phyloP scores from a whole-genome alignment of 2,113 vertebrate genomes.

The Percopsis transmontana region DNA sequence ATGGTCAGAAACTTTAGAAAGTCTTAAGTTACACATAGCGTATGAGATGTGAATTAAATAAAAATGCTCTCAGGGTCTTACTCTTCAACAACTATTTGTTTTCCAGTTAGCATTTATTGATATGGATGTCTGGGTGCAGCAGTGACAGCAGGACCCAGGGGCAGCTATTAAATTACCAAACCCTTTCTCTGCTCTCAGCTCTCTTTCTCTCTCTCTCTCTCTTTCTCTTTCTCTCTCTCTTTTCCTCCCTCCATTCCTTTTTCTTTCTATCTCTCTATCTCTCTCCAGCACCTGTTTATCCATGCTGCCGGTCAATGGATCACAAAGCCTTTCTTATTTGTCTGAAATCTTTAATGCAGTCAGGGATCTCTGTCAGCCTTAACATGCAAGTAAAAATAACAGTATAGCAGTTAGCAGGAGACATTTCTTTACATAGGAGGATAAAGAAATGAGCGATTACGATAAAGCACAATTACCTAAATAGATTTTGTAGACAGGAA shows the following conservation, averaged over 20 bases:
- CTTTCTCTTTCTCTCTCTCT: neutral
- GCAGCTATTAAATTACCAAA: neutral
- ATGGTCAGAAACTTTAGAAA: neutral
- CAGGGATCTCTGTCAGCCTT: too few species aligned
- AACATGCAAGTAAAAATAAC: too few species aligned
- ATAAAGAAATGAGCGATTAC: too few species aligned
- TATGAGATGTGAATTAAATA: neutral
- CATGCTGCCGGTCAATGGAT: neutral
- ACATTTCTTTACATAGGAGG: too few species aligned
- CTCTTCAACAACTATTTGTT: neutral
- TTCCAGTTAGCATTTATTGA: neutral
- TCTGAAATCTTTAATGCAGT: too few species aligned
- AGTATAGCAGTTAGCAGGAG: too few species aligned
- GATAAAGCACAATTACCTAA: too few species aligned
- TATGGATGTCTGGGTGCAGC: neutral
- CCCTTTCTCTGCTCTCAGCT: neutral
- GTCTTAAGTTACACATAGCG: neutral
- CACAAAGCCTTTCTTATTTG: too few species aligned
- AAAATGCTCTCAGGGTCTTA: neutral
- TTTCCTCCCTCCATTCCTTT: neutral
- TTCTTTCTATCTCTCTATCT: slow-evolving; percentile 4
- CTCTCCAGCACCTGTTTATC: slow-evolving; percentile 19
- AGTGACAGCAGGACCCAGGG: neutral
- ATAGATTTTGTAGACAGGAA: too few species aligned
- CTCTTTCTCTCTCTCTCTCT: neutral